phyloP scores from a whole-genome alignment of 2,797 vertebrate species.

The Paguma larvata region DNA sequence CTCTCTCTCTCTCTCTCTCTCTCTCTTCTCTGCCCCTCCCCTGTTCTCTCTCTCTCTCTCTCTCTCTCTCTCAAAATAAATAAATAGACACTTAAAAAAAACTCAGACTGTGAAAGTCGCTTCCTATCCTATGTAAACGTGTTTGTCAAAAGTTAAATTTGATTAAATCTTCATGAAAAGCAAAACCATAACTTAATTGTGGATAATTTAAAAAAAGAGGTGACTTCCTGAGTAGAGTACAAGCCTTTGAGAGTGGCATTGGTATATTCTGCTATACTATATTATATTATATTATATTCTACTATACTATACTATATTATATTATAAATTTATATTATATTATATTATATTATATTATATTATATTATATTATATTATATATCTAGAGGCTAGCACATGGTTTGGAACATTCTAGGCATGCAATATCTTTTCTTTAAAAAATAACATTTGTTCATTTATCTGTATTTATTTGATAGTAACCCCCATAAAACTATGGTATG shows the following conservation, averaged over 20 bases:
- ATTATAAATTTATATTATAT: not conserved
- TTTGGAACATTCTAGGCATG: not conserved
- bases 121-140: not conserved
- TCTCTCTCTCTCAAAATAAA: too few species aligned
- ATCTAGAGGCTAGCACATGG: not conserved
- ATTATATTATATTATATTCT: not conserved
- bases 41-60: too few species aligned
- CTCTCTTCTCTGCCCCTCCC: too few species aligned
- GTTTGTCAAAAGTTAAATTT: slow-evolving; percentile 30
- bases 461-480: not conserved
- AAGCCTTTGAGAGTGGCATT: too few species aligned
- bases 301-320: too few species aligned
- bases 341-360: not conserved
- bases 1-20: too few species aligned
- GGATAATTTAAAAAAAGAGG: not conserved
- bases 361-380: not conserved
- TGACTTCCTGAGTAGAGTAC: not conserved
- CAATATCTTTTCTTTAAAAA: not conserved
- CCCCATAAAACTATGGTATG: not conserved
- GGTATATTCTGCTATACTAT: not conserved
- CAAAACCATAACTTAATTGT: not conserved
- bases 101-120: slow-evolving; percentile 13
- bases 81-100: not conserved
- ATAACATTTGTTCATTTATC: not conserved
- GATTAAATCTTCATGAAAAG: not conserved